A percentile compares a stretch with the other conserved stretches of the same genome.
Evolutionary conservation across 2,797 vertebrate species (phyloP).

Genomic region (Brachymystax lenok): DNA sequence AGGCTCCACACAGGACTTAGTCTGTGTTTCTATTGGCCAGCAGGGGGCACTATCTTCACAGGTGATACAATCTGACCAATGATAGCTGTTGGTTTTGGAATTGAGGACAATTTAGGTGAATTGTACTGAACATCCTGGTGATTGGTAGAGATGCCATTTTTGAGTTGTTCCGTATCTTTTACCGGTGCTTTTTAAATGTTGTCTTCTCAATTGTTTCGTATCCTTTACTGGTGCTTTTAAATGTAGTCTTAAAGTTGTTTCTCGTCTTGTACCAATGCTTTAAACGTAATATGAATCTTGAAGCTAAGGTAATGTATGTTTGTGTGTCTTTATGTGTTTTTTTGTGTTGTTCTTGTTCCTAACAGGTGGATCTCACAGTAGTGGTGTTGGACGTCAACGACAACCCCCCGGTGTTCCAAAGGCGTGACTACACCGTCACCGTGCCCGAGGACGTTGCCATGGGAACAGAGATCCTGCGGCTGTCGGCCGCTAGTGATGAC

Average conservation of each 20-base stretch:
- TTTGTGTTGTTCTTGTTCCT: slow-evolving; percentile 56
- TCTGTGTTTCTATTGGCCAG: background rate
- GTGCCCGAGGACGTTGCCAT: slow-evolving; percentile 86
- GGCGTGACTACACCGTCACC: slow-evolving; percentile 84
- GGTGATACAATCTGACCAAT: background rate
- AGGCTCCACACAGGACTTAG: background rate
- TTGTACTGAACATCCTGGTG: background rate
- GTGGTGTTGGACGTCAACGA: slow-evolving; percentile 95
- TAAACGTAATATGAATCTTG: too few species aligned
- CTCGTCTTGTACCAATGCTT: too few species aligned
- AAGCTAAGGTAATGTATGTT: too few species aligned
- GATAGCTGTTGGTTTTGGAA: too few species aligned
- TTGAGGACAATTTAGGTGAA: background rate
- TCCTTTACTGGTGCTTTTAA: too few species aligned
- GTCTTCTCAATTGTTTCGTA: too few species aligned
- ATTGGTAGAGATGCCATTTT: too few species aligned
- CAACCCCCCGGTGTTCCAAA: slow-evolving; percentile 94
- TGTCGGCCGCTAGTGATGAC: slow-evolving; percentile 89
- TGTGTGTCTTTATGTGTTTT: slow-evolving; percentile 20
- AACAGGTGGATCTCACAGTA: slow-evolving; percentile 82
- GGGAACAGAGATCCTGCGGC: slow-evolving; percentile 87
- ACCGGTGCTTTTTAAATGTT: too few species aligned
- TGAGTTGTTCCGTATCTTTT: too few species aligned
- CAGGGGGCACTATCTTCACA: background rate
- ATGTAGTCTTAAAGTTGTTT: too few species aligned